Base-by-base conservation (phyloP, 1,140 invertebrate species). In the Heliconius melpomene region DNA sequence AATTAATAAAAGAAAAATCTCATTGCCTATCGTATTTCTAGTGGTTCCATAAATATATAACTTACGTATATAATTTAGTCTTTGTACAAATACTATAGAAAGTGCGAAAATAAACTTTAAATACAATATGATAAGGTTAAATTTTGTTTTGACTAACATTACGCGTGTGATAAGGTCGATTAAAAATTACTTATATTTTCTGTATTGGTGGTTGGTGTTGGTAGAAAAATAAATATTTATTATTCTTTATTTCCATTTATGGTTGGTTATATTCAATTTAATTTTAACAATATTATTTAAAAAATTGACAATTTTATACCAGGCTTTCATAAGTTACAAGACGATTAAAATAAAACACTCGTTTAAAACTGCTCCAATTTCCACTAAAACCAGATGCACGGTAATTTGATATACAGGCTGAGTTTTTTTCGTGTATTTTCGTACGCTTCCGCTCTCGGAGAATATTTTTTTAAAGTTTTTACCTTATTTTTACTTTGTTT, bases 391-490 rank as follows among this genome's bases (percentile, higher is more conserved):
- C 89, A 89, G 87, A 91, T 91, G 89, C 85, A 86, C 82, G 84
- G 89, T 87, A 91, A 89, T 82, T 81, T 71, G 87, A 91, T 90
- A 91, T 87, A 86, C 83, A 87, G 83, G 83, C 82, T 87, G 86
- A 77, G 84, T 80, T 85, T 86, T 90, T 82, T 82, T 79, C 72
- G 80, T 82, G 80, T 83, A 84, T 86, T 82, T 82, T 85, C 79
- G 85, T 83, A 79, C 79, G 86, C 86, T 86, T 86, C 86, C 86
- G 85, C 84, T 85, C 75, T 83, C 79, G 82, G 80, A 23, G 79
- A 81, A 78, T 78, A 78, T 78, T 78, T 81, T 81, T 74, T 74
- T 60, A 81, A n/a, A 81, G 71, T 74, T 80, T 83, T 80, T 83
- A 80, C 76, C 76, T 78, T 50, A 74, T 73, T 71, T 79, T 78